A percentile compares a stretch with the other conserved stretches of the same genome.
Evolutionary conservation across 2,113 vertebrate species (phyloP).

Genomic region (Fulica atra): DNA sequence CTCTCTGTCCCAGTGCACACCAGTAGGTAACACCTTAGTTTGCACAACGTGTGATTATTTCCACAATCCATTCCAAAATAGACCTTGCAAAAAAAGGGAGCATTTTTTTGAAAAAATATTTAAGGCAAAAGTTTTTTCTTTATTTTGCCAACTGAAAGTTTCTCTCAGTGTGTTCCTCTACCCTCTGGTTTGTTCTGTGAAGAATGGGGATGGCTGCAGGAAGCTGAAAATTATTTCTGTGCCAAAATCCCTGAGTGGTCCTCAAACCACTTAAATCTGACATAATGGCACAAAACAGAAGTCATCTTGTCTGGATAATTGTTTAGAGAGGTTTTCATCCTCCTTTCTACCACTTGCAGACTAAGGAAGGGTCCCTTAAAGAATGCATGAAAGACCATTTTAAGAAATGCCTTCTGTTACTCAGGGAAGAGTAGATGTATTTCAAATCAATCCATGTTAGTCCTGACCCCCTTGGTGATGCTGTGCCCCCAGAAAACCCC

Average conservation of each 20-base stretch:
- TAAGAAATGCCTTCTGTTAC: not conserved
- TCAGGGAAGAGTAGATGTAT: not conserved
- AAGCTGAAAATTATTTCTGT: not conserved
- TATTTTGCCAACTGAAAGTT: not conserved
- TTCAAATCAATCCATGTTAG: not conserved
- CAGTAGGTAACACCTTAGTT: not conserved
- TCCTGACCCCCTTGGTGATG: not conserved
- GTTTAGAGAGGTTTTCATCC: not conserved
- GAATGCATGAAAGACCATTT: not conserved
- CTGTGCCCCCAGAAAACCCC: not conserved
- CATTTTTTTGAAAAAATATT: not conserved
- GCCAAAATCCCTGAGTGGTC: not conserved
- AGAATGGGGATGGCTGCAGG: not conserved
- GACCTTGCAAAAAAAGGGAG: not conserved
- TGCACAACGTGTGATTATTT: not conserved
- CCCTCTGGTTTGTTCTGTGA: not conserved
- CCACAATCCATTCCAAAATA: not conserved
- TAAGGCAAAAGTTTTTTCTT: not conserved
- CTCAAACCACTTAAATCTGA: not conserved
- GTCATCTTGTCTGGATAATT: not conserved
- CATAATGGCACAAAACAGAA: not conserved
- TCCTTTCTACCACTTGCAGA: not conserved
- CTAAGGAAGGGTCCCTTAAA: not conserved
- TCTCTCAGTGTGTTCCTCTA: not conserved
- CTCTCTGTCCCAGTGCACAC: not conserved